Base-by-base conservation (phyloP, 2,797 vertebrate genomes). In the Loriculus beryllinus region DNA sequence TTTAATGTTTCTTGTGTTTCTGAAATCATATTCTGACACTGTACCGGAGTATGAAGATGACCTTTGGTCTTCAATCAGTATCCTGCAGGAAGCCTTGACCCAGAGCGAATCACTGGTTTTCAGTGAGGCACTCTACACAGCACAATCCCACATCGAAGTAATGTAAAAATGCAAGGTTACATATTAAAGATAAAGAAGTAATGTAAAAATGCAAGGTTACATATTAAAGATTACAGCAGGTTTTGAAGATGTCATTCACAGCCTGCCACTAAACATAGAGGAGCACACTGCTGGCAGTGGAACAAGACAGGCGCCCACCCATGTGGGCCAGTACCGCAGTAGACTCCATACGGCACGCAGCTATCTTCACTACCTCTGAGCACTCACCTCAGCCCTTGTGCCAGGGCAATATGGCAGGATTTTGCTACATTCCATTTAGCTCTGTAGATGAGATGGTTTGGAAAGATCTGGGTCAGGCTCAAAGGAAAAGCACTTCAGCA, bases 391-490 rank as follows among this genome's bases (percentile, higher is more conserved):
- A 7, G 62, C 15, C 56, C 6, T 2, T 37, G 65, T 16, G 59
- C 80, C 77, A 59, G 57, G 42, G 49, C 2, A 2, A 94, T 60
- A 48, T 9, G 14, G 56, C 2, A 3, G 47, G 70, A 75, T 75
- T 90, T 72, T 83, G 54, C 85, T 80, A 45, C 22, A 15, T 86
- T 93, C 80, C 31, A 7, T 63, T 90, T 82, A 72, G 69, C 63
- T 93, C 88, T 63, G 47, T 43, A 63, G 85, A 82, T 3, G 26
- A 88, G 82, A 59, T 0, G 0, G 49, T 81, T 96, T 82, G 89
- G 90, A 95, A 96, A 92, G 80, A 96, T 96, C 95, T 96, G 86
- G 94, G 96, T 95, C 93, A 92, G 74, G 75, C 90, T 95, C 90
- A 95, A 95, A 95, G 77, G 49, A 86, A 95, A 91, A 95, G 63